These are phyloP conservation scores for Catharus ustulatus DNA, from an alignment of 2,797 vertebrate genomes.

Conservation along the genomic window DNA sequence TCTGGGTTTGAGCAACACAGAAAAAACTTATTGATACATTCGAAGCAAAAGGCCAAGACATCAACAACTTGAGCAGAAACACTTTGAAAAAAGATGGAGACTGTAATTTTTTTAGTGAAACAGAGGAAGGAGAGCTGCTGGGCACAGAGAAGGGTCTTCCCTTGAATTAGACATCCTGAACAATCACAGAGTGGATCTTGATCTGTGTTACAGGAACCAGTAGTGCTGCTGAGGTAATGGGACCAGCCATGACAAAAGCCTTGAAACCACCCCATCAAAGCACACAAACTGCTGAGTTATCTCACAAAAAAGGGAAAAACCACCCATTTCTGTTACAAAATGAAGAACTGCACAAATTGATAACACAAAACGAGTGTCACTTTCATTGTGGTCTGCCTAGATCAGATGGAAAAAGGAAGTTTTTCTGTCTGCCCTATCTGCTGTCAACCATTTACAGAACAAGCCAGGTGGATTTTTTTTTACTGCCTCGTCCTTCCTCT, in stretches of 20 bases:
- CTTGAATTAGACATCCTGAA: background rate
- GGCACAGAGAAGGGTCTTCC: background rate
- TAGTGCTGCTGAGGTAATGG: background rate
- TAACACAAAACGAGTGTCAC: background rate
- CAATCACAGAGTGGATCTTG: background rate
- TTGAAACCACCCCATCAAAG: background rate
- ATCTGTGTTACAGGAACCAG: background rate
- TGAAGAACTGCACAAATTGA: background rate
- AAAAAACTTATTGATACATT: background rate
- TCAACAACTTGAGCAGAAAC: background rate
- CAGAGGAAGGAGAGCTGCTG: background rate
- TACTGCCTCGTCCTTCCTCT: background rate
- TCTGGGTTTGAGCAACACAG: background rate
- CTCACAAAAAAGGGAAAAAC: background rate
- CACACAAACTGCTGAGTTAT: background rate
- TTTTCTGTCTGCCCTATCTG: background rate
- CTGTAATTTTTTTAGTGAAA: background rate
- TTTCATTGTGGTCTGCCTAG: background rate
- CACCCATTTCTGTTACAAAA: background rate
- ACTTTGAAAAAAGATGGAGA: background rate
- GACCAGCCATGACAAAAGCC: background rate
- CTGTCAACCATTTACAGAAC: background rate
- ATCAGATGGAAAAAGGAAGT: background rate
- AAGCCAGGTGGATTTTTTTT: background rate
- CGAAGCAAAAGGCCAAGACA: background rate